Conservation (phyloP, 1,140 invertebrate genomes). For the Alviniconcha marisindica region DNA sequence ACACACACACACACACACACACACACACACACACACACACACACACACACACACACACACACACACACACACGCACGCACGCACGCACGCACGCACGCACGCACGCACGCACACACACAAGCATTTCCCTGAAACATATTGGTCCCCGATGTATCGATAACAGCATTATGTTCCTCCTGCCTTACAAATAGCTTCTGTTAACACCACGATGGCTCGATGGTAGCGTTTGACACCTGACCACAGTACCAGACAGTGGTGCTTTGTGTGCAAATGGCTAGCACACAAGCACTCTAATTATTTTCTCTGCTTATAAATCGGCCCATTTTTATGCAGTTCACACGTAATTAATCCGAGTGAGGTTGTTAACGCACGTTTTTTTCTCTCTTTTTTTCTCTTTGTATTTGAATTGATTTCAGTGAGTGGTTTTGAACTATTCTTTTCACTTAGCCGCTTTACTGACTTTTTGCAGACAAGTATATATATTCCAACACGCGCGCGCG, state of each 20-base stretch:
- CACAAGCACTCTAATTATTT: not conserved
- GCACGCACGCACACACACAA: not conserved
- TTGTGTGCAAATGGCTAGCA: not conserved
- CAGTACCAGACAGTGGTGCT: not conserved
- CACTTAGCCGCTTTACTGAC: no score
- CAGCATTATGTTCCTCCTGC: no score
- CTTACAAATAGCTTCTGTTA: no score
- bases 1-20: not conserved
- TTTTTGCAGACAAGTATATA: not conserved
- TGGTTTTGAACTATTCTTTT: no score
- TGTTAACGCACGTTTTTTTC: not conserved
- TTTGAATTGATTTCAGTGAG: no score
- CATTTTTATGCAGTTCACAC: not conserved
- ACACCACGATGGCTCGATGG: no score
- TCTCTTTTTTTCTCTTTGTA: no score
- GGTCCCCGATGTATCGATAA: no score
- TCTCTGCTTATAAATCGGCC: not conserved
- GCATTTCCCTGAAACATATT: no score
- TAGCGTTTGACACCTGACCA: not conserved
- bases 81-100: conserved; percentile 12
- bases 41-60: not conserved
- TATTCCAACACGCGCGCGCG: not conserved
- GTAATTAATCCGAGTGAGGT: not conserved
- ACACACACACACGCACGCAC: not conserved
- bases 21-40: not conserved